These are phyloP conservation scores for Rhamphomyia laevipes DNA, from an alignment of 2,888 invertebrate species.

Conservation along the genomic window DNA sequence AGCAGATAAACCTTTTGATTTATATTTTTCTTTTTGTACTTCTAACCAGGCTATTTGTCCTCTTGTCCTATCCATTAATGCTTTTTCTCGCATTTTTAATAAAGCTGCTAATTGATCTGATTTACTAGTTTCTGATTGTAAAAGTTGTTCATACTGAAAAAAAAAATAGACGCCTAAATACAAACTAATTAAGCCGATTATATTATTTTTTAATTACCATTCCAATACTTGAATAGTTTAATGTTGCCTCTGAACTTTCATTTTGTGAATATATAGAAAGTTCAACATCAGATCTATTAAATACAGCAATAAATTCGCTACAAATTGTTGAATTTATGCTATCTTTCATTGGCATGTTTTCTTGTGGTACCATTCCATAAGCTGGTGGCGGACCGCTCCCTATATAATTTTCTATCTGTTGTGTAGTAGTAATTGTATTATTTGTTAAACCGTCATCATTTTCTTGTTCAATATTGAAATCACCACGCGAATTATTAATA, in stretches of 20 bases:
- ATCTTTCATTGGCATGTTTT: not conserved
- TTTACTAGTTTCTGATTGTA: conserved; percentile 54
- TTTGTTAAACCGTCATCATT: not conserved
- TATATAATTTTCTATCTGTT: conserved; percentile 8
- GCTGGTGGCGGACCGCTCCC: conserved; percentile 12
- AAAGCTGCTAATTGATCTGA: conserved; percentile 52
- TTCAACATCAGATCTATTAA: conserved; percentile 23
- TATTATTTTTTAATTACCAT: conserved; percentile 20
- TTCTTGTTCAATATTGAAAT: conserved; percentile 12
- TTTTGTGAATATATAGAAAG: conserved; percentile 16
- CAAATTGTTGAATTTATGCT: conserved; percentile 12
- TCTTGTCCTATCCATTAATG: conserved; percentile 53
- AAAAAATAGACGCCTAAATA: conserved; percentile 3
- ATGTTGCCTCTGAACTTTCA: conserved; percentile 20
- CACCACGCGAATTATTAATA: conserved; percentile 21
- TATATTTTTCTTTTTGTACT: conserved; percentile 48
- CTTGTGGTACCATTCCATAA: conserved; percentile 8
- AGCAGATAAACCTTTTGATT: conserved; percentile 44
- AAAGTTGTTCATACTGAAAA: conserved; percentile 46
- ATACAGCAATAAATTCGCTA: conserved; percentile 22
- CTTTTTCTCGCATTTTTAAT: conserved; percentile 53
- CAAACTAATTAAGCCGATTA: not conserved
- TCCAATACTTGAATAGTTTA: conserved; percentile 28
- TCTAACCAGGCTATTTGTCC: conserved; percentile 52
- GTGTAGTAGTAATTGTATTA: not conserved